Evolutionary conservation across 2,797 vertebrate genomes (phyloP), one percentile per base, ranked within the genome.

Genomic region (Takifugu ocellatus): DNA sequence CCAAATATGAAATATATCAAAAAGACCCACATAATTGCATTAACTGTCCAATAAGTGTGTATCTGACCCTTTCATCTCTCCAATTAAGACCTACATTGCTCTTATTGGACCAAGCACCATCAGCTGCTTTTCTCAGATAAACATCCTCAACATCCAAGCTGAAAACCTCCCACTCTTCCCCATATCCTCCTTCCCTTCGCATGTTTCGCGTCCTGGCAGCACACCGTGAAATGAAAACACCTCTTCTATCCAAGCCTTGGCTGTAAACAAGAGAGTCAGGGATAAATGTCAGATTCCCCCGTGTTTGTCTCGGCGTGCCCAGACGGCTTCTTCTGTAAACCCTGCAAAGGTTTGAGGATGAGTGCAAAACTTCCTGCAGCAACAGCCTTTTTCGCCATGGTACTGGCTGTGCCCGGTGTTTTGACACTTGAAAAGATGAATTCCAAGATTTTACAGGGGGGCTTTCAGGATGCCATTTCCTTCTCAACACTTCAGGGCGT

Each of bases 291-390:
- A 72, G 58, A 63, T 76, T 72, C 79, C n/a, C 1, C 55, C 7
- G 26, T 84, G 79, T 88, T 90, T 86, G 77, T 77, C 51, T 83
- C 75, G 3, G 61, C 52, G 31, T 71, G 81, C 85, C 74, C 70
- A 85, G 87, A 83, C 75, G 84, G 59, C 67, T 82, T 55, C 48
- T 57, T 59, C 54, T 64, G 67, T 77, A 50, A 39, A 50, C 25
- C n/a, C 10, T 67, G 8, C 36, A 10, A 39, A 39, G 12, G 36
- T 14, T 39, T 39, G 36, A 39, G 36, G 36, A 39, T 14, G 36
- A 39, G 36, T 39, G 36, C 36, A 39, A 39, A 39, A 39, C 33
- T 33, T 33, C 33, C 33, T 33, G 33, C 36, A 39, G 36, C 36
- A 39, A 12, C 36, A 3, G 44, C 17, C 17, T 17, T n/a, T 46